A percentile compares a stretch with the other conserved stretches of the same genome.
Conservation (phyloP, 2,888 invertebrate species). For the Cosmorhoe ocellata region DNA sequence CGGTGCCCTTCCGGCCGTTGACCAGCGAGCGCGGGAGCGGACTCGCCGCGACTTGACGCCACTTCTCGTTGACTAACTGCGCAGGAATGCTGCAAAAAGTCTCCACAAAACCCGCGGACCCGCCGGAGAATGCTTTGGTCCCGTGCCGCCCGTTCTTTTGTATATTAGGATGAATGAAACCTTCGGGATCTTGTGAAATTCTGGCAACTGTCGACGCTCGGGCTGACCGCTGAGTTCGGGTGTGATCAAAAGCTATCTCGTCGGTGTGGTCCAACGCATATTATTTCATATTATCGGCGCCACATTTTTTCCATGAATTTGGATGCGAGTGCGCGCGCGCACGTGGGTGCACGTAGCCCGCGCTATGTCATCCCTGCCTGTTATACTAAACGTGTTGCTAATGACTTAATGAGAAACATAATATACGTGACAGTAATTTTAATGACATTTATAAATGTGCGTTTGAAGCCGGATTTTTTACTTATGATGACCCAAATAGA, state of each 20-base stretch:
- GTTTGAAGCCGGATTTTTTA: too few relatives aligned
- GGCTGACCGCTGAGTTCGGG: constrained; percentile 16
- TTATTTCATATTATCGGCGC: not conserved
- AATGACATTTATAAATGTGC: too few relatives aligned
- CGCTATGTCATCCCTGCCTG: too few relatives aligned
- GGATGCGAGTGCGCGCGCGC: too few relatives aligned
- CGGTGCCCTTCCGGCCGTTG: constrained; percentile 22
- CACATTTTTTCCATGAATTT: not conserved
- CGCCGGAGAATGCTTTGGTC: constrained; percentile 17
- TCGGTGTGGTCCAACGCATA: constrained; percentile 21
- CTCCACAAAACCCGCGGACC: constrained; percentile 17
- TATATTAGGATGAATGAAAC: constrained; percentile 25
- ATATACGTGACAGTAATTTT: too few relatives aligned
- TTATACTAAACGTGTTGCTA: too few relatives aligned
- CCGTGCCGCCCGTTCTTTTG: constrained; percentile 10
- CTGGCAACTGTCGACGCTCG: constrained; percentile 19
- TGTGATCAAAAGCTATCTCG: constrained; percentile 7
- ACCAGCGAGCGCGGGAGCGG: too few relatives aligned
- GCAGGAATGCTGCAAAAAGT: constrained; percentile 34
- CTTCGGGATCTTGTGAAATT: constrained; percentile 23
- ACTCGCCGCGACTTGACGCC: constrained; percentile 25
- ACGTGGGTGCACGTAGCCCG: too few relatives aligned
- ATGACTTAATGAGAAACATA: too few relatives aligned
- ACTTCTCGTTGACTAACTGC: constrained; percentile 38
- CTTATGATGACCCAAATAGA: too few relatives aligned